These are phyloP conservation scores for Lissonota sp. DNA, from an alignment of 2,888 invertebrate genomes.

Conservation along the genomic window DNA sequence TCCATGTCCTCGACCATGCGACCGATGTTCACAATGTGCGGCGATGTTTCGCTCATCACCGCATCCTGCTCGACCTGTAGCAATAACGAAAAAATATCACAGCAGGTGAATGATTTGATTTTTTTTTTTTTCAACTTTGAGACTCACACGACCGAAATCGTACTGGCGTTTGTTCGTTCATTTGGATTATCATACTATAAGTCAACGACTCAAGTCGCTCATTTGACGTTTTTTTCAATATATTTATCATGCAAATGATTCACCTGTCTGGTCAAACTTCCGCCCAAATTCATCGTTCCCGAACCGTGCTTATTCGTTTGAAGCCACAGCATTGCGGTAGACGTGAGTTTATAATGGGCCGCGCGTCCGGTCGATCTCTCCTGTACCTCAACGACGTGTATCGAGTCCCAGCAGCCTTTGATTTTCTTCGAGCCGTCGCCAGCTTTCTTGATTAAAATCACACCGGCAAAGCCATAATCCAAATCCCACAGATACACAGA, in stretches of 20 bases:
- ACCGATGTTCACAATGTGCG: slow-evolving; percentile 99
- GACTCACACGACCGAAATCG: too few relatives aligned
- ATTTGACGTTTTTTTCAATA: slow-evolving; percentile 3
- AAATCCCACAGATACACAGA: slow-evolving; percentile 99
- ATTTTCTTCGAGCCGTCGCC: slow-evolving; percentile 99
- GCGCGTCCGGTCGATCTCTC: slow-evolving; percentile 97
- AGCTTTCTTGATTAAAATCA: slow-evolving; percentile 99
- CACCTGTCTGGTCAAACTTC: slow-evolving; percentile 98
- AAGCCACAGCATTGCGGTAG: slow-evolving; percentile 99
- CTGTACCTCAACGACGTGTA: slow-evolving; percentile 99
- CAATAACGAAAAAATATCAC: slow-evolving; percentile 4
- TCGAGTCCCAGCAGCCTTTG: slow-evolving; percentile 99
- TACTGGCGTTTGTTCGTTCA: too few relatives aligned
- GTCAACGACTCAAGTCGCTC: not conserved
- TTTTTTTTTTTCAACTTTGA: too few relatives aligned
- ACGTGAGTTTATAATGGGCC: slow-evolving; percentile 99
- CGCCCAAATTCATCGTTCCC: slow-evolving; percentile 99
- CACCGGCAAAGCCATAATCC: slow-evolving; percentile 99
- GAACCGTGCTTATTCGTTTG: slow-evolving; percentile 98
- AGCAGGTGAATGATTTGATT: not conserved
- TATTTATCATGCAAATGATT: slow-evolving; percentile 24
- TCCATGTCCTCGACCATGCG: slow-evolving; percentile 99
- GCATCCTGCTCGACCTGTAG: slow-evolving; percentile 95
- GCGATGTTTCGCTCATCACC: slow-evolving; percentile 95
- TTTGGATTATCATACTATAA: too few relatives aligned